Evolutionary conservation across 2,888 invertebrate species (phyloP).

Genomic region (Stenotaenia linearis): DNA sequence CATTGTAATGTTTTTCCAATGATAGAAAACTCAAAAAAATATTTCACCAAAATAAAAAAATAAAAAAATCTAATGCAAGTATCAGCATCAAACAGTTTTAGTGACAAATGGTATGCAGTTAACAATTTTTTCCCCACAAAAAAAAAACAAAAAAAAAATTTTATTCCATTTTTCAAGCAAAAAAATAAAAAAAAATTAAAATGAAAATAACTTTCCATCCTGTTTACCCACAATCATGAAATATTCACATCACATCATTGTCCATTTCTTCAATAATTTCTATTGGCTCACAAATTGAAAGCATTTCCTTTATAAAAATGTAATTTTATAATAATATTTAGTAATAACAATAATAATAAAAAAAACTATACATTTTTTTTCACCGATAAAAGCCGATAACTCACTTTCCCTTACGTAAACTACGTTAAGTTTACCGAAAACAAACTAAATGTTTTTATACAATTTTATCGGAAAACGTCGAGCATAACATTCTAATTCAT

Average conservation of each 20-base stretch:
- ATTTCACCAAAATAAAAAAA: background rate
- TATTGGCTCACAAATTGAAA: background rate
- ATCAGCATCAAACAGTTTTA: slow-evolving; percentile 17
- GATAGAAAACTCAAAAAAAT: background rate
- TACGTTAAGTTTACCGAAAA: no score
- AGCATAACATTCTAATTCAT: no score
- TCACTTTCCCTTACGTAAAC: no score
- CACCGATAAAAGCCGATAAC: no score
- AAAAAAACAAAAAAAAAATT: background rate
- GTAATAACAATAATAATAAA: background rate
- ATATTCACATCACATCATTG: background rate
- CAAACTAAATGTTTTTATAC: no score
- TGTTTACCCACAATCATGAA: background rate
- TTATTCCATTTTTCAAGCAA: background rate
- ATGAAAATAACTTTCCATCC: background rate
- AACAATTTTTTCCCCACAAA: background rate
- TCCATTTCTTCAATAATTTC: background rate
- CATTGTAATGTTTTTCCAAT: slow-evolving; percentile 17
- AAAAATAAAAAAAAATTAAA: background rate
- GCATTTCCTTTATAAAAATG: background rate
- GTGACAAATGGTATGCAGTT: slow-evolving; percentile 17
- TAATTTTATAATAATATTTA: no score
- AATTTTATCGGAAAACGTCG: no score
- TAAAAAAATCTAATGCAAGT: background rate
- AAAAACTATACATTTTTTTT: background rate